phyloP scores from a whole-genome alignment of 2,888 invertebrate genomes.

The Leucania comma region DNA sequence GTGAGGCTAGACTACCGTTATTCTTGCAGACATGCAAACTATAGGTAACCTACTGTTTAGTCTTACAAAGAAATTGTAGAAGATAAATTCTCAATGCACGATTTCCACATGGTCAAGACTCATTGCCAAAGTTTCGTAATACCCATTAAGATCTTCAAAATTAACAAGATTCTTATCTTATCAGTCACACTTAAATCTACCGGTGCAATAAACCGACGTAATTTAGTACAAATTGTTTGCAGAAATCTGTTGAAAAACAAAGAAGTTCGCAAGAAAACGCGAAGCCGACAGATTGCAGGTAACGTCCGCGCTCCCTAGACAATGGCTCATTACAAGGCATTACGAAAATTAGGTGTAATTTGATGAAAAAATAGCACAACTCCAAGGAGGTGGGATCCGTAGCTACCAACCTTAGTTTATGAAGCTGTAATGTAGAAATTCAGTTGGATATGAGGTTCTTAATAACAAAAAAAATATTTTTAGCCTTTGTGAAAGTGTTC shows the following conservation, averaged over 20 bases:
- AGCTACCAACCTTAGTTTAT: neutral
- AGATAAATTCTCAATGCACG: neutral
- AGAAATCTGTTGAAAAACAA: slow-evolving; percentile 52
- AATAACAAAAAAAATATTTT: too few relatives aligned
- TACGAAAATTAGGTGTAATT: slow-evolving; percentile 71
- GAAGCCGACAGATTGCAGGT: slow-evolving; percentile 50
- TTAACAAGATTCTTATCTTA: slow-evolving; percentile 37
- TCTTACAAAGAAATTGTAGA: neutral
- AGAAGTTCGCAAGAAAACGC: slow-evolving; percentile 47
- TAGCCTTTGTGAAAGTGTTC: too few relatives aligned
- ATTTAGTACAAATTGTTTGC: slow-evolving; percentile 46
- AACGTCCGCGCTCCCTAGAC: slow-evolving; percentile 58
- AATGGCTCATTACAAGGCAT: slow-evolving; percentile 65
- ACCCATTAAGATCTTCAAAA: slow-evolving; percentile 1
- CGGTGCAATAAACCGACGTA: slow-evolving; percentile 21
- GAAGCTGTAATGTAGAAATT: neutral
- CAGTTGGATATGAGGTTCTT: too few relatives aligned
- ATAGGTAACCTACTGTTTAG: neutral
- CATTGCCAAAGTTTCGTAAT: slow-evolving; percentile 14
- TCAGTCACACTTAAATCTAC: slow-evolving; percentile 18
- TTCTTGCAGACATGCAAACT: neutral
- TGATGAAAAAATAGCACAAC: slow-evolving; percentile 49
- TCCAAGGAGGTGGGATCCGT: slow-evolving; percentile 32
- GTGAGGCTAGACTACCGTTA: neutral
- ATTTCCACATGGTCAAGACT: slow-evolving; percentile 25